Evolutionary conservation across 2,888 invertebrate genomes (phyloP), one percentile per base, ranked within the genome.

Genomic region (Actias luna): DNA sequence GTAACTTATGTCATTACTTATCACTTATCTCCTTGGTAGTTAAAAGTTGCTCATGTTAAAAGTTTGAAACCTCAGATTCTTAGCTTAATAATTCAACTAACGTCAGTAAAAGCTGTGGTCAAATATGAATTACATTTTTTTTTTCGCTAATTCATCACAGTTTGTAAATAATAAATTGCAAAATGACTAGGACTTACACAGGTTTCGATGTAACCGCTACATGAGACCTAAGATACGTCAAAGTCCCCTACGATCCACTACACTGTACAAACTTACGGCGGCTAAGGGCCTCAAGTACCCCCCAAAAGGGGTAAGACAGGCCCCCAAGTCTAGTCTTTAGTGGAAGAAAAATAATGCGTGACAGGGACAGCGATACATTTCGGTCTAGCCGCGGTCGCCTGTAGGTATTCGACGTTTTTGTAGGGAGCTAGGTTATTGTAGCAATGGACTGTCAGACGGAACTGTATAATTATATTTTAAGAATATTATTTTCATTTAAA

Each of bases 261-360:
- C 88, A 82, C 85, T 91, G 86, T 88, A 92, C 91, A 92, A 92
- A 92, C 92, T 92, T 92, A 88, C 87, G 81, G 87, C 88, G 88
- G 92, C 91, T 92, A 90, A 92, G 91, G 90, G 89, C 78, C 78
- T 83, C 82, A 87, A 90, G 91, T 87, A 87, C 89, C 89, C 89
- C 91, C 91, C 84, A 88, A 91, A 91, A 90, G 91, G 91, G 90
- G 90, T 89, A 92, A 92, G 92, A 92, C 85, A 85, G 79, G 75
- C 88, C 87, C 88, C 86, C 86, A 88, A 80, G 82, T 84, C 88
- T 88, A 87, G 88, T 87, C 87, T 86, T 86, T 88, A 87, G 87
- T 86, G 88, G 80, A 87, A 90, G 88, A 88, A 89, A 89, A 88
- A 88, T 86, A 86, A 84, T 81, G 82, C 78, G 79, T 70, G 80